Percentiles rank a stretch among this genome's conserved stretches.
Evolutionary conservation across 2,797 vertebrate genomes (phyloP).

Genomic region (Phataginus tricuspis): DNA sequence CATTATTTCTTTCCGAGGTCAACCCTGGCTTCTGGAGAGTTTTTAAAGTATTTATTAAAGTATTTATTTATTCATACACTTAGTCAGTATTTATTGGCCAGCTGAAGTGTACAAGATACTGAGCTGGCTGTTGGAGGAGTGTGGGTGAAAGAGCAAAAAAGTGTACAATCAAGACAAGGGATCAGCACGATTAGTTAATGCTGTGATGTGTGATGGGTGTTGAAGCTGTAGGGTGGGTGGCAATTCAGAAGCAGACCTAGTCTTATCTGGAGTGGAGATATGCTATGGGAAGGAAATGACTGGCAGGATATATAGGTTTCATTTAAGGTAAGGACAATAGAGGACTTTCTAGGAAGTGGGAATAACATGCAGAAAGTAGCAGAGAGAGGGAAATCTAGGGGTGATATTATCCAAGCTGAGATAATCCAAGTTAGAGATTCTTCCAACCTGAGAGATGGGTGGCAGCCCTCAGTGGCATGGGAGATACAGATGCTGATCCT

Average conservation of each 20-base stretch:
- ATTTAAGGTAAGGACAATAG: neutral
- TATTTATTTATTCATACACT: slow-evolving; percentile 31
- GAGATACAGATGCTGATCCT: neutral
- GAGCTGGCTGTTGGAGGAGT: neutral
- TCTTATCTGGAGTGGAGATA: neutral
- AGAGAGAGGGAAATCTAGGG: neutral
- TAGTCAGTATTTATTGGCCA: slow-evolving; percentile 29
- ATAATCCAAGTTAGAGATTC: neutral
- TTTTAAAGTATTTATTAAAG: slow-evolving; percentile 43
- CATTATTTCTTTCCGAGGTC: slow-evolving; percentile 25
- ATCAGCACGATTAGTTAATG: neutral
- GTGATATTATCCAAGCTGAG: neutral
- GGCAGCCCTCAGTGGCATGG: neutral
- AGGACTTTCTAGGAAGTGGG: neutral
- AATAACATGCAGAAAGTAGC: neutral
- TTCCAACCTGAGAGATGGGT: neutral
- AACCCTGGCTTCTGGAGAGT: neutral
- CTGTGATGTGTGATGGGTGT: neutral
- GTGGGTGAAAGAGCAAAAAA: neutral
- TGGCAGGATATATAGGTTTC: neutral
- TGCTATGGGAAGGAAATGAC: neutral
- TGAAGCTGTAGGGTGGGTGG: neutral
- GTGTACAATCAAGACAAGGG: neutral
- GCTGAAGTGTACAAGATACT: neutral
- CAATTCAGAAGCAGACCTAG: neutral